These are phyloP conservation scores for Eucidaris tribuloides DNA, from an alignment of 35 echinoderm and acorn worm genomes.

Conservation along the genomic window DNA sequence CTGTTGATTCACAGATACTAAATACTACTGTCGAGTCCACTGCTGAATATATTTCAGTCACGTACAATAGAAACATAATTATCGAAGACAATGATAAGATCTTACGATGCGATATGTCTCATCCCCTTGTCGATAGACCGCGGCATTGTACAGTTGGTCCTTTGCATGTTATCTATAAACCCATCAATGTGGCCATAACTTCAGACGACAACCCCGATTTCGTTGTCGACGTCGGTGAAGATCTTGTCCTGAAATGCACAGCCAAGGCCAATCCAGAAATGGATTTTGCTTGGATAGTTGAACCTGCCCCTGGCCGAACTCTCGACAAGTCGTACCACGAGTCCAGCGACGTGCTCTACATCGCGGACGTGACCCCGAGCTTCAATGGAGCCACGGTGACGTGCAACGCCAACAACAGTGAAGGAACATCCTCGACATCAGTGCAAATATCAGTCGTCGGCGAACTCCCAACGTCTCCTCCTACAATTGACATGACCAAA, in stretches of 20 bases:
- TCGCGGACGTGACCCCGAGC: neutral
- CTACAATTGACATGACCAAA: no score
- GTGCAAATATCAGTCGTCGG: neutral
- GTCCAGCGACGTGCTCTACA: neutral
- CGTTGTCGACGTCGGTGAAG: neutral
- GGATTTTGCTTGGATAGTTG: neutral
- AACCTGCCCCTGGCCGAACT: neutral
- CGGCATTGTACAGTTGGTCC: neutral
- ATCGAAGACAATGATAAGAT: conserved; percentile 5
- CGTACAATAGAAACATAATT: neutral
- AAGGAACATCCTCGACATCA: neutral
- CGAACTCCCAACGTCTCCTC: neutral
- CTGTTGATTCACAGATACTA: neutral
- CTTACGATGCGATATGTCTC: neutral
- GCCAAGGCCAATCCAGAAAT: neutral
- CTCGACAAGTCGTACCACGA: neutral
- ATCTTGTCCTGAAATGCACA: neutral
- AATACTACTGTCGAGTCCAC: neutral
- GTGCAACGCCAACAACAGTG: neutral
- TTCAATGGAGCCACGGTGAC: neutral
- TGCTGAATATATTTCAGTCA: neutral
- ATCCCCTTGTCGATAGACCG: neutral
- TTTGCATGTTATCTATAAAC: neutral
- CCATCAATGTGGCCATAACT: neutral
- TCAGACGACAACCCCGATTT: no score